Conservation (phyloP, 1,140 invertebrate genomes). For the Habropoda laboriosa region DNA sequence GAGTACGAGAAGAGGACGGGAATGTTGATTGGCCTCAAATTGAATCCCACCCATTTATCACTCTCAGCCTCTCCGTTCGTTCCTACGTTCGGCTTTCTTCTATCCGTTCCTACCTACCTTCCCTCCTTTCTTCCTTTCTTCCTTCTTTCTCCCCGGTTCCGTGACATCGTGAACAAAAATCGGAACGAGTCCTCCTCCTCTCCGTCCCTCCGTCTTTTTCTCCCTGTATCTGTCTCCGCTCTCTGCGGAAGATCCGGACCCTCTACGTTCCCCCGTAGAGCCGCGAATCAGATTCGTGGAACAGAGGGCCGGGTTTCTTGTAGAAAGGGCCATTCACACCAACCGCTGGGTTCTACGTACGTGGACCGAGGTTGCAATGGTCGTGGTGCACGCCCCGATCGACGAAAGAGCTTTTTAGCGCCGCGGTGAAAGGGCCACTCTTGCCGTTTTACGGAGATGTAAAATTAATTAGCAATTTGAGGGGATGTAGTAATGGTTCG, state of each 20-base stretch:
- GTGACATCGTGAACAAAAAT: slow-evolving; percentile 61
- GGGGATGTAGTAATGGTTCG: too few species aligned
- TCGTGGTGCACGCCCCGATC: background rate
- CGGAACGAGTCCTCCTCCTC: slow-evolving; percentile 34
- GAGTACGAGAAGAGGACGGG: slow-evolving; percentile 68
- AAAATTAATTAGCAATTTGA: slow-evolving; percentile 71
- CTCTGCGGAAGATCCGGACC: background rate
- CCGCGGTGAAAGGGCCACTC: background rate
- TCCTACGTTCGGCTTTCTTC: slow-evolving; percentile 23
- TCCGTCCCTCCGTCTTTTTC: too few species aligned
- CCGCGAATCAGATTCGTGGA: slow-evolving; percentile 51
- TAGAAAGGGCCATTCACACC: slow-evolving; percentile 28
- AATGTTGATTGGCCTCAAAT: slow-evolving; percentile 80
- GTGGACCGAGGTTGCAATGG: slow-evolving; percentile 18
- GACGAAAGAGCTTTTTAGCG: slow-evolving; percentile 49
- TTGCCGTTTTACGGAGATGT: slow-evolving; percentile 63
- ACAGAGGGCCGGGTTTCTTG: slow-evolving; percentile 55
- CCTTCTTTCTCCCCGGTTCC: slow-evolving; percentile 19
- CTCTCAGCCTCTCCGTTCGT: too few species aligned
- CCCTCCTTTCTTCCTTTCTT: slow-evolving; percentile 3
- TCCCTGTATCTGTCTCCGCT: too few species aligned
- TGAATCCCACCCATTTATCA: slow-evolving; percentile 79
- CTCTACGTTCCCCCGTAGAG: background rate
- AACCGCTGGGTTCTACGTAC: background rate
- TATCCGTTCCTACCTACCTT: slow-evolving; percentile 1